These are phyloP conservation scores for Diaprepes abbreviatus DNA, from an alignment of 2,888 invertebrate genomes.

Conservation along the genomic window DNA sequence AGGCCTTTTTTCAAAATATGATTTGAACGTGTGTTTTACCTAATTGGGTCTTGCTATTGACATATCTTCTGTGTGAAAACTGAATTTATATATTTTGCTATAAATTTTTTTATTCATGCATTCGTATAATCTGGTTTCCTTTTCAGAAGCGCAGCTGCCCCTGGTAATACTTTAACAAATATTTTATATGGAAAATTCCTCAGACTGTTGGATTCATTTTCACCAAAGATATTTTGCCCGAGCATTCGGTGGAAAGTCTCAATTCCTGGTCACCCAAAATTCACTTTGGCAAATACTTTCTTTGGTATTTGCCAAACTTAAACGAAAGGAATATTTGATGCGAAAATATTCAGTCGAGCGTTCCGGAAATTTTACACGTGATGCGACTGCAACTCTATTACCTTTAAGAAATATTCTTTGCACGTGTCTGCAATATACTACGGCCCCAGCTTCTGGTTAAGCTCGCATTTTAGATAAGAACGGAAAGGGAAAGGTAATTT, in stretches of 20 bases:
- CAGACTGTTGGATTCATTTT: neutral
- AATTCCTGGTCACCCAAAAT: slow-evolving; percentile 15
- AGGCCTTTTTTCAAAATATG: too few relatives aligned
- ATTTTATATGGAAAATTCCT: neutral
- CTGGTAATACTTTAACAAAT: too few relatives aligned
- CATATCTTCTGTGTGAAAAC: too few relatives aligned
- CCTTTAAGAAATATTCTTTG: slow-evolving; percentile 31
- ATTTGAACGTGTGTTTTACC: too few relatives aligned
- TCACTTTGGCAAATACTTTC: slow-evolving; percentile 19
- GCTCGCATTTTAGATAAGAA: slow-evolving; percentile 24
- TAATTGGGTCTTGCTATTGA: too few relatives aligned
- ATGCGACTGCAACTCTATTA: slow-evolving; percentile 41
- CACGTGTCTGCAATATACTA: slow-evolving; percentile 38
- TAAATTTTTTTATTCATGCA: too few relatives aligned
- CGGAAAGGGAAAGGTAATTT: neutral
- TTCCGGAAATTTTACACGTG: slow-evolving; percentile 43
- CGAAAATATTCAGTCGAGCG: slow-evolving; percentile 39
- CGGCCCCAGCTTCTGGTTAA: slow-evolving; percentile 24
- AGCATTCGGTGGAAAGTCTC: slow-evolving; percentile 11
- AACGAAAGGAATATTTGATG: slow-evolving; percentile 42
- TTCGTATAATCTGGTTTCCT: too few relatives aligned
- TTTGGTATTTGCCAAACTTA: slow-evolving; percentile 24
- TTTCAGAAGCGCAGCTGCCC: too few relatives aligned
- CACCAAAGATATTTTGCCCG: neutral
- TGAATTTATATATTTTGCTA: too few relatives aligned